A percentile compares a stretch with the other conserved stretches of the same genome.
Conservation (phyloP, 1,140 invertebrate genomes). For the Zeugodacus cucurbitae region DNA sequence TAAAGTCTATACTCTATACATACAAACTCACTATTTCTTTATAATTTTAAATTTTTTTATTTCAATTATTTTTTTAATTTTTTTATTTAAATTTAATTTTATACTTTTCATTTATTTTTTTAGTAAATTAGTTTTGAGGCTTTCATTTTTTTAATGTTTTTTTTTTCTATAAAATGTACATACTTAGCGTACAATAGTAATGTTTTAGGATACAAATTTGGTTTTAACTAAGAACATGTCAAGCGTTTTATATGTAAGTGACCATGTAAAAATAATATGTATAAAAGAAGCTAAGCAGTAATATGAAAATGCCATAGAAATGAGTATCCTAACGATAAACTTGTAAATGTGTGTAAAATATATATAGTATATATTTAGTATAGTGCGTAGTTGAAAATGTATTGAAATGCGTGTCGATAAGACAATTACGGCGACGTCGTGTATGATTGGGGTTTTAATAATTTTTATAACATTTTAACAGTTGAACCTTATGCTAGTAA, state of each 20-base stretch:
- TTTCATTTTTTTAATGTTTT: too few relatives aligned
- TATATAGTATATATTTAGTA: neutral
- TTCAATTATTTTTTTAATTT: neutral
- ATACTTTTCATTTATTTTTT: neutral
- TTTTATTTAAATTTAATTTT: too few relatives aligned
- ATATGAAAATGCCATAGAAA: neutral
- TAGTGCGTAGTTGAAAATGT: neutral
- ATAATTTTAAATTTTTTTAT: neutral
- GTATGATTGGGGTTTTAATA: constrained; percentile 17
- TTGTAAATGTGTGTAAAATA: constrained; percentile 1
- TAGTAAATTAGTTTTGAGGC: neutral
- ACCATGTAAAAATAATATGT: neutral
- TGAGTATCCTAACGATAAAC: neutral
- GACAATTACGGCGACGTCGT: neutral
- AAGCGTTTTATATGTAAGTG: neutral
- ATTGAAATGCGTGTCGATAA: neutral
- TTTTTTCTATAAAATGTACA: too few relatives aligned
- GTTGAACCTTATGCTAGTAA: neutral
- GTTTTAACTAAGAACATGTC: neutral
- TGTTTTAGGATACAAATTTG: neutral
- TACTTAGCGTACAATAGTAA: neutral
- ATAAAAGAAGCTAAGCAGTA: neutral
- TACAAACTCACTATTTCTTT: too few relatives aligned
- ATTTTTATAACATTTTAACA: constrained; percentile 34
- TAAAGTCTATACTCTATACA: too few relatives aligned